Percentiles rank a stretch among this genome's conserved stretches.
These are phyloP conservation scores for Hemibagrus guttatus DNA, from an alignment of 2,797 vertebrate genomes.

Conservation along the genomic window DNA sequence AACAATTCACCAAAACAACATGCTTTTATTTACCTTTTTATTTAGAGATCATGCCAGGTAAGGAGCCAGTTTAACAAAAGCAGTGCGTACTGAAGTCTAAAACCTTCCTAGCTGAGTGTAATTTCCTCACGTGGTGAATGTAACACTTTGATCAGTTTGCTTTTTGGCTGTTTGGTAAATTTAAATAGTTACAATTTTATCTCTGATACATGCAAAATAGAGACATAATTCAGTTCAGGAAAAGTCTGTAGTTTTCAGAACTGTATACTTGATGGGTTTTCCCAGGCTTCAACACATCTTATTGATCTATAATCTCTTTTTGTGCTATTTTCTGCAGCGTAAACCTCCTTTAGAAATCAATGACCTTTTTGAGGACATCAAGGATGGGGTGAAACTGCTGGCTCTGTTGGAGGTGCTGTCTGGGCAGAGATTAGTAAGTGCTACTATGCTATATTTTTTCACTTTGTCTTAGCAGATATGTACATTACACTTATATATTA, in stretches of 20 bases:
- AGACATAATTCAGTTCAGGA: not conserved
- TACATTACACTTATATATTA: not conserved
- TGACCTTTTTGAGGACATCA: constrained; percentile 98
- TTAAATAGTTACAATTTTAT: too few species aligned
- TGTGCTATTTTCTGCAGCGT: constrained; percentile 70
- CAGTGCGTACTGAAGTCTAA: not conserved
- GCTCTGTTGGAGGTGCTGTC: constrained; percentile 95
- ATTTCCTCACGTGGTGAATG: not conserved
- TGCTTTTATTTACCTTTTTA: not conserved
- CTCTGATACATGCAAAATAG: not conserved
- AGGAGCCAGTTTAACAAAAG: not conserved
- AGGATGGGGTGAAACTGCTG: constrained; percentile 93
- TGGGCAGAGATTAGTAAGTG: constrained; percentile 92
- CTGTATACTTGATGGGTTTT: not conserved
- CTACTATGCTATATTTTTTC: constrained; percentile 10
- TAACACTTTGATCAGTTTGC: not conserved
- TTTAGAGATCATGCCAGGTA: not conserved
- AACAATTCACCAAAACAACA: not conserved
- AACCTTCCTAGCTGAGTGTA: not conserved
- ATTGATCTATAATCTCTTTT: constrained; percentile 24
- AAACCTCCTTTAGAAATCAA: constrained; percentile 89
- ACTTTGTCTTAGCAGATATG: constrained; percentile 18
- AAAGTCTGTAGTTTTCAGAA: not conserved
- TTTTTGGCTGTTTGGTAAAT: not conserved
- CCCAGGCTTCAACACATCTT: not conserved